Percentiles rank a stretch among this genome's conserved stretches.
phyloP scores from a whole-genome alignment of 2,888 invertebrate genomes.

The Drosophila paracracens region DNA sequence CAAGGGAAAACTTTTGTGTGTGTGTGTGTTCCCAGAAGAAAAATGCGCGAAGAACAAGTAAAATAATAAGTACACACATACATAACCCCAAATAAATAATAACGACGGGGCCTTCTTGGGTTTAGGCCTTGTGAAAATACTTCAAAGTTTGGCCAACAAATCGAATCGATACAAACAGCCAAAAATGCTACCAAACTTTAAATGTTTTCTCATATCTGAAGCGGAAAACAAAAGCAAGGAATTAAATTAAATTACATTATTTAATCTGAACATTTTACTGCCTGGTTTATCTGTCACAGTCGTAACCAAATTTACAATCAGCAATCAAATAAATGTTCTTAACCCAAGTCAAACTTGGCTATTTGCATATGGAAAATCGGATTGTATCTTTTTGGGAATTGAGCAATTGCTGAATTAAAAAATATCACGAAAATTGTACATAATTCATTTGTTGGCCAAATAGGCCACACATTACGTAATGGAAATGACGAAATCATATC shows the following conservation, averaged over 20 bases:
- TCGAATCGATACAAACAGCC: constrained; percentile 10
- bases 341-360: constrained; percentile 5
- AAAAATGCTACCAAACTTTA: constrained; percentile 4
- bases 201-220: background rate
- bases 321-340: background rate
- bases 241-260: background rate
- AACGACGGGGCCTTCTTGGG: background rate
- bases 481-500: constrained; percentile 72
- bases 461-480: constrained; percentile 49
- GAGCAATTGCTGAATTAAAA: constrained; percentile 9
- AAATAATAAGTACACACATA: constrained; percentile 1
- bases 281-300: background rate
- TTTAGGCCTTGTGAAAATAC: constrained; percentile 14
- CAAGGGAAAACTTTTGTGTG: constrained; percentile 37
- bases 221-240: background rate
- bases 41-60: constrained; percentile 1
- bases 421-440: constrained; percentile 43
- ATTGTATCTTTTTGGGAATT: constrained; percentile 13
- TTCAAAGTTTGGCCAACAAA: constrained; percentile 18
- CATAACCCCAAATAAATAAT: constrained; percentile 14
- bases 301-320: background rate
- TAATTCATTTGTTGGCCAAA: constrained; percentile 59
- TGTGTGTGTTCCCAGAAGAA: constrained; percentile 3
- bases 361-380: constrained; percentile 36
- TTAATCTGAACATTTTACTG: background rate